Evolutionary conservation across 2,797 vertebrate genomes (phyloP).

Genomic region (Sphaeramia orbicularis): DNA sequence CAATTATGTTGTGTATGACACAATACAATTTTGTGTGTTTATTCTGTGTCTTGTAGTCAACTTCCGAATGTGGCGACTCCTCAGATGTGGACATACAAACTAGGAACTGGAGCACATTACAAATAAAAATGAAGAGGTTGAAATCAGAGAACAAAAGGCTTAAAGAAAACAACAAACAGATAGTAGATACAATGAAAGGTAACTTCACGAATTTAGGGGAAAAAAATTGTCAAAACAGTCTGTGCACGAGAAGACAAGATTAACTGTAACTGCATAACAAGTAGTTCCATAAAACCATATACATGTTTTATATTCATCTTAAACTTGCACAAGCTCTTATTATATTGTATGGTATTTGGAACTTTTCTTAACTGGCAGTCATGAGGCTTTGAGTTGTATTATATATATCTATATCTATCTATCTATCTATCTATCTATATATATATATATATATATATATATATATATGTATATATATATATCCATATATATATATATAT

Average conservation of each 20-base stretch:
- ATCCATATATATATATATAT: too few species aligned
- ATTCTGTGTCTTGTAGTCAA: not conserved
- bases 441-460: too few species aligned
- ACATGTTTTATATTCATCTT: constrained; percentile 1
- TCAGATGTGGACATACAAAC: constrained; percentile 6
- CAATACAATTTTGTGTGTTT: not conserved
- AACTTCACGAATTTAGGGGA: too few species aligned
- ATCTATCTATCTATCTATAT: too few species aligned
- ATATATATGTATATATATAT: too few species aligned
- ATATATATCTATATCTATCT: not conserved
- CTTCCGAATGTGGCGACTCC: not conserved
- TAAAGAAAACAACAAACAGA: constrained; percentile 1
- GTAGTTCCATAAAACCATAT: too few species aligned
- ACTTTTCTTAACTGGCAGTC: too few species aligned
- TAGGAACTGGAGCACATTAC: constrained; percentile 1
- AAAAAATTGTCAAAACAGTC: not conserved
- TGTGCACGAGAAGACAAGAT: not conserved
- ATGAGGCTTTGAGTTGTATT: not conserved
- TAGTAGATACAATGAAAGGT: constrained; percentile 8
- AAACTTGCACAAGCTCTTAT: not conserved
- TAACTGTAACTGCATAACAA: not conserved
- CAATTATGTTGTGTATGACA: too few species aligned
- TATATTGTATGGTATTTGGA: too few species aligned
- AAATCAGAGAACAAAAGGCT: not conserved
- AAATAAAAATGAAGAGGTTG: constrained; percentile 3